phyloP scores from a whole-genome alignment of 2,888 invertebrate genomes.

The Alcis repandata region DNA sequence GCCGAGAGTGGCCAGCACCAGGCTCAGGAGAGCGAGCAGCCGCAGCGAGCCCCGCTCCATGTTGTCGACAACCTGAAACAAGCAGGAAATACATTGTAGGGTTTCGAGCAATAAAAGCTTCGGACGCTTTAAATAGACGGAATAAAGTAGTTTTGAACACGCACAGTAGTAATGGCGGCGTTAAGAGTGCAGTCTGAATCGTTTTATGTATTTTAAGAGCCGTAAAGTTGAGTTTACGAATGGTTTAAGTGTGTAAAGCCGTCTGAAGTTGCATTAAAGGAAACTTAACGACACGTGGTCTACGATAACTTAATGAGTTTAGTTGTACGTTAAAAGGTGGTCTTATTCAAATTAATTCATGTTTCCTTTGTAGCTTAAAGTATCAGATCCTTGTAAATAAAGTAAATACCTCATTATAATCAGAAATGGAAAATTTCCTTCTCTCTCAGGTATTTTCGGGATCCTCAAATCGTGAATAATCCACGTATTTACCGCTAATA shows the following conservation, averaged over 20 bases:
- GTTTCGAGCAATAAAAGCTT: conserved; percentile 42
- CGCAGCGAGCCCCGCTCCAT: conserved; percentile 68
- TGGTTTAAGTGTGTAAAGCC: conserved; percentile 49
- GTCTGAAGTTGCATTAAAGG: conserved; percentile 50
- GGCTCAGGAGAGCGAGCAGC: conserved; percentile 60
- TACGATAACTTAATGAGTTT: conserved; percentile 43
- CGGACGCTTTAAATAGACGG: conserved; percentile 56
- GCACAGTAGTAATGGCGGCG: conserved; percentile 60
- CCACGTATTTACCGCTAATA: conserved; percentile 43
- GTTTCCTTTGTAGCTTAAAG: conserved; percentile 11
- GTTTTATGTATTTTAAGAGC: conserved; percentile 65
- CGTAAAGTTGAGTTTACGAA: conserved; percentile 60
- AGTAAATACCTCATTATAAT: conserved; percentile 27
- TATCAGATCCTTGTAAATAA: conserved; percentile 21
- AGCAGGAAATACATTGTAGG: conserved; percentile 52
- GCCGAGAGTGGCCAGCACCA: conserved; percentile 66
- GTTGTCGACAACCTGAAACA: conserved; percentile 73
- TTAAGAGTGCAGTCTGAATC: conserved; percentile 58
- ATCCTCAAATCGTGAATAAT: conserved; percentile 43
- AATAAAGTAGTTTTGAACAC: conserved; percentile 52
- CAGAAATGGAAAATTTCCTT: conserved; percentile 22
- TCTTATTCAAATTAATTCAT: conserved; percentile 10
- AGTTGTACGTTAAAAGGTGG: conserved; percentile 17
- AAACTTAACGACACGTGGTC: conserved; percentile 44
- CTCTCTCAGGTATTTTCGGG: conserved; percentile 35